These are phyloP conservation scores for Heterotis niloticus DNA, from an alignment of 2,113 vertebrate species.

Conservation along the genomic window DNA sequence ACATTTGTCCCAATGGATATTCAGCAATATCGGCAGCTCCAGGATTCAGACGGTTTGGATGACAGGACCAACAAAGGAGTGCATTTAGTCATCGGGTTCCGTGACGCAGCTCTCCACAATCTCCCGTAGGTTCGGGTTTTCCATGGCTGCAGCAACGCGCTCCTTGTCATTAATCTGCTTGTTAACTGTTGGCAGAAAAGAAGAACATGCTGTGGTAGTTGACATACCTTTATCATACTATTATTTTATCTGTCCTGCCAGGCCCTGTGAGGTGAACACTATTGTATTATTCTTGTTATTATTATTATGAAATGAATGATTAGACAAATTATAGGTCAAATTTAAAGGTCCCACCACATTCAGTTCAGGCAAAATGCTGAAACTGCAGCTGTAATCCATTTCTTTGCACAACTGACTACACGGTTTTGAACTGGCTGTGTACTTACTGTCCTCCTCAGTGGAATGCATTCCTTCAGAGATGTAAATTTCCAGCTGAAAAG, in stretches of 20 bases:
- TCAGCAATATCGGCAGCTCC: background rate
- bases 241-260: too few species aligned
- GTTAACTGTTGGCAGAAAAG: slow-evolving; percentile 73
- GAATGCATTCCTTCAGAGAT: slow-evolving; percentile 93
- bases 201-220: background rate
- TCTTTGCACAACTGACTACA: background rate
- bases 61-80: background rate
- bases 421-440: background rate
- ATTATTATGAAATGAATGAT: too few species aligned
- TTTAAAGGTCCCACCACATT: too few species aligned
- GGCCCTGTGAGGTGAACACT: too few species aligned
- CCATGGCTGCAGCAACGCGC: slow-evolving; percentile 96
- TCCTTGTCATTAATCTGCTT: slow-evolving; percentile 99
- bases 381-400: background rate
- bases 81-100: slow-evolving; percentile 77
- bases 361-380: too few species aligned
- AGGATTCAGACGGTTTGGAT: background rate
- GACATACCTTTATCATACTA: too few species aligned
- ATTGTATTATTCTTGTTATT: too few species aligned
- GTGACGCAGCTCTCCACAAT: slow-evolving; percentile 93
- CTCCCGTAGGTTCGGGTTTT: slow-evolving; percentile 87
- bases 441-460: slow-evolving; percentile 96
- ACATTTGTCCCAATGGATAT: background rate
- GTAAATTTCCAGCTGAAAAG: slow-evolving; percentile 89
- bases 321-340: too few species aligned